Conservation (phyloP, 2,888 invertebrate genomes). For the Drosophila infuscata region DNA sequence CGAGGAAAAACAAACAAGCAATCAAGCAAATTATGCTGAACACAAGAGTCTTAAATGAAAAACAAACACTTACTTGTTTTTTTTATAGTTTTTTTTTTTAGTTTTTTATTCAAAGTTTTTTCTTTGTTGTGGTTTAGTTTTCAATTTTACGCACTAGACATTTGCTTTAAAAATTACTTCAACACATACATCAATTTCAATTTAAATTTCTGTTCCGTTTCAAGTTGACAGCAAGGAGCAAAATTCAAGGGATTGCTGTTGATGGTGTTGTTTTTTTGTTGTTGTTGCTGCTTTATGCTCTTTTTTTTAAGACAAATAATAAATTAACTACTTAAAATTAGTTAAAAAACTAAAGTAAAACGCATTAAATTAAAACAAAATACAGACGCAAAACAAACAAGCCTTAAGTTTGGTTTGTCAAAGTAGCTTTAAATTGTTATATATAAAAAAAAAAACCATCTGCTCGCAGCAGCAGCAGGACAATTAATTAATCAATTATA, state of each 20-base stretch:
- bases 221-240: slow-evolving; percentile 25
- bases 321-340: slow-evolving; percentile 84
- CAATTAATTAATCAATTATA: slow-evolving; percentile 17
- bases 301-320: slow-evolving; percentile 67
- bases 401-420: slow-evolving; percentile 49
- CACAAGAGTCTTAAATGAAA: slow-evolving; percentile 46
- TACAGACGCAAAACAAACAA: slow-evolving; percentile 69
- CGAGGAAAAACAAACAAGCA: slow-evolving; percentile 27
- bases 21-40: slow-evolving; percentile 22
- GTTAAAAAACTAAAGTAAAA: slow-evolving; percentile 75
- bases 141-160: slow-evolving; percentile 72
- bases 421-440: slow-evolving; percentile 41
- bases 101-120: slow-evolving; percentile 57
- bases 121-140: slow-evolving; percentile 48
- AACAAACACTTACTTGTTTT: slow-evolving; percentile 46
- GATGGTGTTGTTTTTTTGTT: slow-evolving; percentile 3
- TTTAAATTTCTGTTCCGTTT: slow-evolving; percentile 30
- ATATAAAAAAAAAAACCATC: slow-evolving; percentile 33
- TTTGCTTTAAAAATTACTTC: slow-evolving; percentile 68
- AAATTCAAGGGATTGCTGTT: slow-evolving; percentile 2
- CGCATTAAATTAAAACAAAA: slow-evolving; percentile 69
- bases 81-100: slow-evolving; percentile 29
- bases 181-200: slow-evolving; percentile 53
- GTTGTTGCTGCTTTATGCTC: slow-evolving; percentile 28
- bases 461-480: slow-evolving; percentile 14